Evolutionary conservation across 2,888 invertebrate genomes (phyloP).

Genomic region (Antheraea yamamai): DNA sequence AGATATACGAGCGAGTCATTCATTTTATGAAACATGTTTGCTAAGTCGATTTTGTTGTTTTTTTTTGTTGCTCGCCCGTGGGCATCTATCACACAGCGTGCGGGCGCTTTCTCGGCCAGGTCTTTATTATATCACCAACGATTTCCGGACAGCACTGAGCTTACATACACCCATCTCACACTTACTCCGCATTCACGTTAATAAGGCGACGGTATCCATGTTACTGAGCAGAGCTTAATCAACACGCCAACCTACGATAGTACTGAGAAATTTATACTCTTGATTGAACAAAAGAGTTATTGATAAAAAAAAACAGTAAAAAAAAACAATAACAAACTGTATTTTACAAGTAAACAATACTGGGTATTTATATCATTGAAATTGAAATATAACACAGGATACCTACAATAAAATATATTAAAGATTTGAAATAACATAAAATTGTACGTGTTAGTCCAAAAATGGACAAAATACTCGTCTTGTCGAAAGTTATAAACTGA

Average conservation of each 20-base stretch:
- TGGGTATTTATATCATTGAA: neutral
- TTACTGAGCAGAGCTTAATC: neutral
- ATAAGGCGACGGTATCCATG: neutral
- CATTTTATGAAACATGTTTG: slow-evolving; percentile 81
- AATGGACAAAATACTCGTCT: no score
- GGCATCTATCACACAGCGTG: slow-evolving; percentile 80
- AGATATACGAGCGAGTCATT: slow-evolving; percentile 80
- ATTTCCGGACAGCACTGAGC: slow-evolving; percentile 66
- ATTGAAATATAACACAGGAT: neutral
- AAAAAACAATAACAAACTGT: neutral
- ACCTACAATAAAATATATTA: neutral
- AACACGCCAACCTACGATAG: neutral
- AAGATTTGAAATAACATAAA: neutral
- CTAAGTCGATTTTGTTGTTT: slow-evolving; percentile 80
- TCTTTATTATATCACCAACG: slow-evolving; percentile 76
- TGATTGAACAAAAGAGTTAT: neutral
- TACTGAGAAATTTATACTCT: neutral
- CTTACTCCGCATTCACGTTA: neutral
- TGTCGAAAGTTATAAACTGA: no score
- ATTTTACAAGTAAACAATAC: neutral
- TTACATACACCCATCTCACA: neutral
- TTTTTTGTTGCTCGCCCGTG: slow-evolving; percentile 72
- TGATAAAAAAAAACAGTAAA: neutral
- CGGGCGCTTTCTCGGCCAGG: slow-evolving; percentile 74
- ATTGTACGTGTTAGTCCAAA: neutral